Evolutionary conservation across 2,888 invertebrate species (phyloP).

Genomic region (Spilarctia lutea): DNA sequence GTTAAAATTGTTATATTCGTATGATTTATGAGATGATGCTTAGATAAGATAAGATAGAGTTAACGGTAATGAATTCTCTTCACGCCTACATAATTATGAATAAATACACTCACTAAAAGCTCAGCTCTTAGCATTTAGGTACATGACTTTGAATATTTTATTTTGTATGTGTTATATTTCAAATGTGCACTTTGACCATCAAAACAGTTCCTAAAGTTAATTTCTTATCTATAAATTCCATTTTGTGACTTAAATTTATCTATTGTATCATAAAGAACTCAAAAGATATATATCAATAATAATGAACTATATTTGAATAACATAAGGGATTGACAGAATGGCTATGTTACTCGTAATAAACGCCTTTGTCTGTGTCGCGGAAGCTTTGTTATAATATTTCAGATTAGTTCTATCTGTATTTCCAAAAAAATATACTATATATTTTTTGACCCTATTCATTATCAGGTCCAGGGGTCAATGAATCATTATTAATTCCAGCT

Average conservation of each 20-base stretch:
- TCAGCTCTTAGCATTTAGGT: slow-evolving; percentile 59
- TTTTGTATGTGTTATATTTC: slow-evolving; percentile 59
- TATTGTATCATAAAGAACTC: slow-evolving; percentile 7
- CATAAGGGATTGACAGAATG: too few species aligned
- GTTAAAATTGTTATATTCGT: slow-evolving; percentile 45
- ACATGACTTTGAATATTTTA: slow-evolving; percentile 50
- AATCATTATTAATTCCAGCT: too few species aligned
- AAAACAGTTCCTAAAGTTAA: slow-evolving; percentile 45
- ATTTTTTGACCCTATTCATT: too few species aligned
- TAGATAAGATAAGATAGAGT: slow-evolving; percentile 52
- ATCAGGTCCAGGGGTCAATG: too few species aligned
- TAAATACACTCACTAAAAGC: slow-evolving; percentile 67
- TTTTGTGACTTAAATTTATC: slow-evolving; percentile 30
- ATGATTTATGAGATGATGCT: slow-evolving; percentile 61
- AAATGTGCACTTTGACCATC: slow-evolving; percentile 62
- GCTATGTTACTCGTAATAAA: too few species aligned
- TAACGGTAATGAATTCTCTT: slow-evolving; percentile 46
- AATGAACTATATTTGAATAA: not conserved
- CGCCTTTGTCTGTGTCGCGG: not conserved
- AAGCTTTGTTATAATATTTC: not conserved
- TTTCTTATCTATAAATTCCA: slow-evolving; percentile 46
- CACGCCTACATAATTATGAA: slow-evolving; percentile 46
- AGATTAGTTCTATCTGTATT: too few species aligned
- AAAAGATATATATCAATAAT: not conserved
- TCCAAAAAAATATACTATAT: too few species aligned